Percentiles rank a stretch among this genome's conserved stretches.
Conservation (phyloP, 2,113 vertebrate species). For the Terrapene triunguis region DNA sequence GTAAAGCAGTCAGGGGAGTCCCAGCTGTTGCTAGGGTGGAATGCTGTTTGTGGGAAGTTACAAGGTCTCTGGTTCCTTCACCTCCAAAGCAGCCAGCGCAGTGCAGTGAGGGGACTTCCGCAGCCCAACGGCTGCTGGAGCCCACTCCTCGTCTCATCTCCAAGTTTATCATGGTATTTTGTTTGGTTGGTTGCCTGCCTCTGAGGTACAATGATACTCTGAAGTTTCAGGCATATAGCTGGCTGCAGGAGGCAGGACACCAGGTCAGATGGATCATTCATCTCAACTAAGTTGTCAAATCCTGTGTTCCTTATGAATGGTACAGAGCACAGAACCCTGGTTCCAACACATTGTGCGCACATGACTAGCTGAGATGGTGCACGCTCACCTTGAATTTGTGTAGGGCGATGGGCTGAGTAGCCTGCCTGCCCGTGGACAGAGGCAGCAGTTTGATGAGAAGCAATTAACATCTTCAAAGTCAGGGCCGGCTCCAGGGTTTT, state of each 20-base stretch:
- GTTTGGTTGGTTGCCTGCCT: too few relatives aligned
- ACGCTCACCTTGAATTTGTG: background rate
- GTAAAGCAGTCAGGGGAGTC: background rate
- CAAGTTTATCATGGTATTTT: background rate
- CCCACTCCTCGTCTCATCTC: background rate
- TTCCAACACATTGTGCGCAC: fast-evolving
- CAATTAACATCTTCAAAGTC: fast-evolving
- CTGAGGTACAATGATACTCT: background rate
- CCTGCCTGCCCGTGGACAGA: background rate
- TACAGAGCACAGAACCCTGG: background rate
- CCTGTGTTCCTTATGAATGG: background rate
- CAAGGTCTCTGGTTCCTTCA: background rate
- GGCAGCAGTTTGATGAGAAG: background rate
- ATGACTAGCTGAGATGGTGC: too few relatives aligned
- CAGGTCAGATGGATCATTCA: background rate
- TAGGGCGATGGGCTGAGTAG: background rate
- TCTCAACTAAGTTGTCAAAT: background rate
- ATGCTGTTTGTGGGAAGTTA: background rate
- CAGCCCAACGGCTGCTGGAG: background rate
- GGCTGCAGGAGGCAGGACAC: background rate
- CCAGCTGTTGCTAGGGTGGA: background rate
- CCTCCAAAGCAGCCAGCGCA: background rate
- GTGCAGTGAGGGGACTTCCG: background rate
- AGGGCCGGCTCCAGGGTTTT: too few relatives aligned
- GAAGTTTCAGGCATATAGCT: background rate